These are phyloP conservation scores for Mustelus asterias DNA, from an alignment of 2,113 vertebrate genomes.

Conservation along the genomic window DNA sequence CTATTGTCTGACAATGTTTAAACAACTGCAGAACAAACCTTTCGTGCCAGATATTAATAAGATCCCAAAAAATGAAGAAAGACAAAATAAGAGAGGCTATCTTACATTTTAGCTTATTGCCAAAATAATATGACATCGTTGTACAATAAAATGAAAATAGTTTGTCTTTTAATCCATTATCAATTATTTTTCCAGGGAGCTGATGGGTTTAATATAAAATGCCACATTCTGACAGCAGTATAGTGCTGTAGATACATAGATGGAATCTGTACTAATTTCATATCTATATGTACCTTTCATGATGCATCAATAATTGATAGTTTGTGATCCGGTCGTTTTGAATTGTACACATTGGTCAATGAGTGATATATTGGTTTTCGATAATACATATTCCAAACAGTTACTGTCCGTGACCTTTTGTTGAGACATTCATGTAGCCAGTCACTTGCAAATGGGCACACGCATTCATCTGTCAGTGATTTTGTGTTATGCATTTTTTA, in stretches of 20 bases:
- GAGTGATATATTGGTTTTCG: not conserved
- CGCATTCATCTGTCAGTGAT: not conserved
- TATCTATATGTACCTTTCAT: not conserved
- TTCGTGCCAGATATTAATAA: not conserved
- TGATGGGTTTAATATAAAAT: not conserved
- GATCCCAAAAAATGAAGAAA: not conserved
- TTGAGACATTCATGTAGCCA: not conserved
- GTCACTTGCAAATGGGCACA: not conserved
- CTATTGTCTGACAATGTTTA: not conserved
- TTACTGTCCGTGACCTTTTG: not conserved
- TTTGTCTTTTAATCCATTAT: not conserved
- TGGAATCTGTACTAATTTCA: not conserved
- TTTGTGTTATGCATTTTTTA: no score
- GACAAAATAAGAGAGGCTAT: not conserved
- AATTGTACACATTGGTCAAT: not conserved
- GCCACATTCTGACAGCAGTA: not conserved
- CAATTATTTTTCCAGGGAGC: not conserved
- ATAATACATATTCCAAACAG: not conserved
- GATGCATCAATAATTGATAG: not conserved
- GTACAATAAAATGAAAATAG: not conserved
- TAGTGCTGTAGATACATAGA: not conserved
- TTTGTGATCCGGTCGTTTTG: not conserved
- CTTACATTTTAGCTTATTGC: not conserved
- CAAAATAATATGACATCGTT: not conserved
- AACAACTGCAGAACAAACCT: not conserved